Base-by-base conservation (phyloP, 2,888 invertebrate species). In the Proisotoma minuta region DNA sequence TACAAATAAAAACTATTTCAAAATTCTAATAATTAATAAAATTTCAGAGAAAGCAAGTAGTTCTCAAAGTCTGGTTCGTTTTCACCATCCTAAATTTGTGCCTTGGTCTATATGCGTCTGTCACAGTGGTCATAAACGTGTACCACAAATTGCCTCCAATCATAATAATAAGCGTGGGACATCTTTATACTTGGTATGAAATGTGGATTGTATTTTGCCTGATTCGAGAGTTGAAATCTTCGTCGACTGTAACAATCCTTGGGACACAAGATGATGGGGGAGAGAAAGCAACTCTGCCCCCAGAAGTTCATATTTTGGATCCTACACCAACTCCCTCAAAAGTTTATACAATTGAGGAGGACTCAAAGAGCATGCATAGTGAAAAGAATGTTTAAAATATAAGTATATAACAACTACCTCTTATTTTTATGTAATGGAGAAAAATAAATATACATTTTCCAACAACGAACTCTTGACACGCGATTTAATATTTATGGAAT, bases 171-270 rank as follows among this genome's bases (percentile, higher is more conserved):
- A 29, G 61, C n/a, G 29, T 69, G 50, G 69, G 63, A 29, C 70
- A 71, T 49, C 56, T 70, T 22, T 71, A 71, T 57, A 69, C 71
- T 60, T 69, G 71, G 70, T 73, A 73, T 47, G 69, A 69, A 60
- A 61, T 73, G 15, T 73, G 73, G 73, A 68, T 73, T 8, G 63
- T 69, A 15, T 26, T 59, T 10, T 52, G 61, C 34, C 56, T 66
- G 1, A 66, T 63, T 29, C 51, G 62, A 48, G 66, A 69, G 40
- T 56, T 66, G 15, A 57, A 63, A 29, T 64, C 61, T 10, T n/a
- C 27, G 2, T 24, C 66, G 5, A 60, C 60, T 3, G 54, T 50
- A 4, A n/a, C 50, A 5, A 43, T 43, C 4, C 20, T 43, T 5
- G 50, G 5, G 5, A 23, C 66, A 34, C 63, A 56, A 10, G 62